Evolutionary conservation across 2,113 vertebrate genomes (phyloP), one percentile per base, ranked within the genome.

Genomic region (Narcine bancroftii): DNA sequence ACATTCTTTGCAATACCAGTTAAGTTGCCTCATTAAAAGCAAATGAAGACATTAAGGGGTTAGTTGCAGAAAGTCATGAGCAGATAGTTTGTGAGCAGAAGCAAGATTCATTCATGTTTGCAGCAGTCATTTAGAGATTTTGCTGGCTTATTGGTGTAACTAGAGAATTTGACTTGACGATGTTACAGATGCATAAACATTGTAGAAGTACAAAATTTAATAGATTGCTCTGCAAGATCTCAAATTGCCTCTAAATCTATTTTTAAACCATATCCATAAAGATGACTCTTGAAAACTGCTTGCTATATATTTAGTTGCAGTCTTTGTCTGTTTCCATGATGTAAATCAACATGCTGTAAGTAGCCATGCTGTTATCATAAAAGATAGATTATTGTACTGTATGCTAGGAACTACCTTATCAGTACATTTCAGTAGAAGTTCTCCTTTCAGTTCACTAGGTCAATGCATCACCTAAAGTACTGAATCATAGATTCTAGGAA

Each of bases 401-500:
- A 15, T 56, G n/a, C 9, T 53, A 56, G 79, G 50, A 2, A 56
- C 3, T 53, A 83, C 50, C 47, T 53, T 56, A 53, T 83, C 79
- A 83, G 26, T 53, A 53, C 79, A 56, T 83, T 50, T 81, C 45
- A 81, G 77, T 81, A 26, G n/a, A 83, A 83, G 50, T 56, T 83
- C 79, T 13, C 79, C 47, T 33, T 53, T 15, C 13, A n/a, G 47
- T 33, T 83, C 47, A 83, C 47, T 39, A 7, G 47, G 45, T 56
- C 79, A 83, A 53, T 83, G 47, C 26, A 56, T 81, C 45, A 83
- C 79, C 50, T 83, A 53, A 53, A 47, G 24, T 56, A 83, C 33
- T 56, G 29, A 56, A 83, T 53, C 47, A 53, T 56, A 81, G 24
- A 83, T 26, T 53, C 47, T n/a, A 5, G 47, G 79, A 53, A 83